Evolutionary conservation across 2,888 invertebrate genomes (phyloP), one percentile per base, ranked within the genome.

Genomic region (Pseudococcus longispinus): DNA sequence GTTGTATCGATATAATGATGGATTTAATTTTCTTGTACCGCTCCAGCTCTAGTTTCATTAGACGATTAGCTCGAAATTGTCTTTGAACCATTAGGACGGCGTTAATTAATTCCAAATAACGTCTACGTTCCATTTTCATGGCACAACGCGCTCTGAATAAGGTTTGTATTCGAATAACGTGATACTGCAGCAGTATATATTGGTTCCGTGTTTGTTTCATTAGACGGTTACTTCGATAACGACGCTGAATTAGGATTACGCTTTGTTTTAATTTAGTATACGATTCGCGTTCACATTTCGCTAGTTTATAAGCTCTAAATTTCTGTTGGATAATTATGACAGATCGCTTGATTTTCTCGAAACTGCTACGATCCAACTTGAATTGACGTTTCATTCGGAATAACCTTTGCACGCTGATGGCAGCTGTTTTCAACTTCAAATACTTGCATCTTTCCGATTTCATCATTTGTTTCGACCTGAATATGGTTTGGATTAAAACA

Each of bases 291-390:
- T 37, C 77, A 8, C 9, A 0, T 37, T 77, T 77, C 87, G 88
- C 88, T n/a, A 29, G 26, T 74, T 37, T 44, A 18, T 87, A 85
- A 0, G 85, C 87, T 42, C 88, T 84, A 18, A 84, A 88, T 51
- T 32, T n/a, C 32, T 60, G 46, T 77, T 88, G 88, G 15, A 88
- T 26, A n/a, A 55, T 1, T 3, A 87, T 46, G 8, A 29, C 87
- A n/a, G 87, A 65, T 23, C 46, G 65, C 42, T 70, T 87, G 3
- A 88, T 29, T 29, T 84, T 15, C 5, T 87, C 0, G 23, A 83
- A 88, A 26, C 87, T 42, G 1, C 13, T 42, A 11, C 87, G 80
- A 13, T 87, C 85, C 6, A 46, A 0, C 42, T 77, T 84, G 82
- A 84, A 83, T 29, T 83, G n/a, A 15, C 32, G 42, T 60, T 74